These are phyloP conservation scores for Galbula dea DNA, from an alignment of 2,113 vertebrate species.

Conservation along the genomic window DNA sequence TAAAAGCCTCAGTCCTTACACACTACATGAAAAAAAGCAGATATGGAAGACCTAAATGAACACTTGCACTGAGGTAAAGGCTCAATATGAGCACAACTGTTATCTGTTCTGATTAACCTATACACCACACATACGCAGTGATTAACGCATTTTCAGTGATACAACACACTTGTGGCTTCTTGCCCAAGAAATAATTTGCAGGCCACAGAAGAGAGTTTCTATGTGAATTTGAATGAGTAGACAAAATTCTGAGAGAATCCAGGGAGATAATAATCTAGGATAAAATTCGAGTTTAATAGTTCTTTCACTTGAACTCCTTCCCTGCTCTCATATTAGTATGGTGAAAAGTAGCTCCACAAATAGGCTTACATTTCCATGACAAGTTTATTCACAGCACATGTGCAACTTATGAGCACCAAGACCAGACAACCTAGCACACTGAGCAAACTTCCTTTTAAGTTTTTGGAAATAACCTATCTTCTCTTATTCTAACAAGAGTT, in stretches of 20 bases:
- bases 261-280: neutral
- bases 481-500: neutral
- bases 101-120: neutral
- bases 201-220: neutral
- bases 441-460: neutral
- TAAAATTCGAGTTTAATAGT: neutral
- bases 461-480: neutral
- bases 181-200: neutral
- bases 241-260: neutral
- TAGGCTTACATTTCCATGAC: neutral
- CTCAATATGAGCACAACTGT: neutral
- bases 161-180: neutral
- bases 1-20: neutral
- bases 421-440: neutral
- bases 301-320: neutral
- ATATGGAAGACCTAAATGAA: neutral
- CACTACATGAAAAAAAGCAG: neutral
- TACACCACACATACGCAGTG: neutral
- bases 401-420: neutral
- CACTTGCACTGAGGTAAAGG: neutral
- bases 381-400: neutral
- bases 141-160: neutral
- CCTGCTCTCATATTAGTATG: neutral
- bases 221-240: accelerated
- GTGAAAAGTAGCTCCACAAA: neutral